Conservation (phyloP, 37 sponge, comb jelly and placozoan genomes). For the Axinella damicornis region DNA sequence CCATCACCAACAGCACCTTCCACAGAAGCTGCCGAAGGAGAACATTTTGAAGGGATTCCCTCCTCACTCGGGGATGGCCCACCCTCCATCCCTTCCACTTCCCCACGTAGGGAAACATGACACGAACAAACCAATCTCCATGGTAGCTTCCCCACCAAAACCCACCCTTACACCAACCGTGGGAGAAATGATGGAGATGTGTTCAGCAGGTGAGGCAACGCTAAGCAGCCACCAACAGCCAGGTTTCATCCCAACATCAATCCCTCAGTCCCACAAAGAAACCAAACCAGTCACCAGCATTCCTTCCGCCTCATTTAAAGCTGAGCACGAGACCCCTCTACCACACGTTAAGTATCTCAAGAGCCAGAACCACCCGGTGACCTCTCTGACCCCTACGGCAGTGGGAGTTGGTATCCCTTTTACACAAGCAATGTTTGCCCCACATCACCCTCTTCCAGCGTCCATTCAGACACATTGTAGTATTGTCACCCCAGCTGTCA, state of each 20-base stretch:
- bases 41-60: too few relatives aligned
- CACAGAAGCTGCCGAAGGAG: background rate
- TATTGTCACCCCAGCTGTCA: conserved; percentile 9
- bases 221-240: too few relatives aligned
- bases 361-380: too few relatives aligned
- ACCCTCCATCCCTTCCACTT: too few relatives aligned
- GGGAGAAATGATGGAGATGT: conserved; percentile 35
- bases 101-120: too few relatives aligned
- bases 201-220: too few relatives aligned
- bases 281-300: background rate
- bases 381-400: background rate
- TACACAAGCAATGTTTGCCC: background rate
- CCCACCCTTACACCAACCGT: conserved; percentile 34
- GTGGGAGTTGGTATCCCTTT: background rate
- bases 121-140: background rate
- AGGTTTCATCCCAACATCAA: too few relatives aligned
- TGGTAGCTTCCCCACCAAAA: background rate
- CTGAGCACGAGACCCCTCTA: background rate
- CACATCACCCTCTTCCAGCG: background rate
- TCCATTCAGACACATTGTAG: background rate
- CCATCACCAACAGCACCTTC: conserved; percentile 27
- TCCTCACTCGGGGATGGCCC: too few relatives aligned
- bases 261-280: too few relatives aligned
- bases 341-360: too few relatives aligned
- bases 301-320: background rate